Base-by-base conservation (phyloP, 2,888 invertebrate genomes). In the Amphipyra berbera region DNA sequence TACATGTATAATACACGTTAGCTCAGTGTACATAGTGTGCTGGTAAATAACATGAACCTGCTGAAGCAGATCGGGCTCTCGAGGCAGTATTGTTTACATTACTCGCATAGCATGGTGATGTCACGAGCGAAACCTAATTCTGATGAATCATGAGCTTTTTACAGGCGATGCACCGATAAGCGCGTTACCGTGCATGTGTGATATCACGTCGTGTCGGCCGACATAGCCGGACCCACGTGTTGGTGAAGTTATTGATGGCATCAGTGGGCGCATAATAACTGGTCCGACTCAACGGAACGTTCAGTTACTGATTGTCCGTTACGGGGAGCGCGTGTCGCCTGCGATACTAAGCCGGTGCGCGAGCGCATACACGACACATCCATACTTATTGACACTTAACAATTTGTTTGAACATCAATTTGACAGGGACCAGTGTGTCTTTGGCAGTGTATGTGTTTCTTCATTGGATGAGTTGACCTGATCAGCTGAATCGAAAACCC, bases 211-310 rank as follows among this genome's bases (percentile, higher is more conserved):
- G 75, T 63, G 77, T 76, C 79, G 82, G 64, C 57, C 73, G 78
- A 76, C 83, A 84, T 82, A 84, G 84, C 80, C 76, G 83, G 88
- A 88, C 90, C 93, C 94, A 95, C 94, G 94, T 95, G 94, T 88
- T 88, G 79, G 87, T 87, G 85, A 86, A 90, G 88, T 88, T 92
- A 90, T 92, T 89, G 92, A 90, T 88, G 91, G 89, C 87, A 86
- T 85, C 89, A 84, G 92, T 93, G 92, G 92, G 91, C 92, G 94
- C 94, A 94, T 94, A 91, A 94, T 94, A 94, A 94, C 93, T 92
- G 92, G 90, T 90, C 86, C 90, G 90, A 72, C 85, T 73, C 84
- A 77, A 82, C 82, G 77, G 80, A 86, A 85, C 90, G 90, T 88
- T 94, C 94, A 94, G 95, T 95, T 85, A 86, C 89, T 88, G 90